Evolutionary conservation across 2,113 vertebrate genomes (phyloP).

Genomic region (Macquaria ambigua): DNA sequence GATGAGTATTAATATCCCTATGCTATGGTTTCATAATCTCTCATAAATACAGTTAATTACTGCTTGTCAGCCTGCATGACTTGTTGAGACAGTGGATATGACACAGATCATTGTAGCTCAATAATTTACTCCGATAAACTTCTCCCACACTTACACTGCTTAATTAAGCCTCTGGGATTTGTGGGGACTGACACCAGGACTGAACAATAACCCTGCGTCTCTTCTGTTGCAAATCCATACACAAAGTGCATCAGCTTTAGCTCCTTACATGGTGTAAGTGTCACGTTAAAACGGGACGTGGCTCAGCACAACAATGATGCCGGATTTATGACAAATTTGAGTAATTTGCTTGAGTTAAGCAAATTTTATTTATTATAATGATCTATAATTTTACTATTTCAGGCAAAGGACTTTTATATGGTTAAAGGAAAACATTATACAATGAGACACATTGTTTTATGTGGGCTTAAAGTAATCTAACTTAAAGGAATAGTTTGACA

Average conservation of each 20-base stretch:
- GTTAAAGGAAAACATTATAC: neutral
- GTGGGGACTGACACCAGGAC: conserved; percentile 42
- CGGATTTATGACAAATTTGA: neutral
- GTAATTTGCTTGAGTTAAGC: no score
- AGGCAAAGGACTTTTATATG: neutral
- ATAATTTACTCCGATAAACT: conserved; percentile 68
- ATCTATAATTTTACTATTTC: neutral
- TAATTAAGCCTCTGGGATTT: conserved; percentile 74
- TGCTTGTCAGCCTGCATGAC: conserved; percentile 60
- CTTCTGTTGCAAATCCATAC: conserved; percentile 29
- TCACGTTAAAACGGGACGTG: neutral
- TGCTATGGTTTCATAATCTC: conserved; percentile 51
- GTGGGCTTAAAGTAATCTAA: neutral
- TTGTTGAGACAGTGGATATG: conserved; percentile 52
- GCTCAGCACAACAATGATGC: neutral
- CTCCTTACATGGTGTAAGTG: neutral
- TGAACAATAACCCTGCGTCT: conserved; percentile 33
- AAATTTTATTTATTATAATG: no score
- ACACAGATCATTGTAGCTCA: conserved; percentile 62
- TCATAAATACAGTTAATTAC: conserved; percentile 67
- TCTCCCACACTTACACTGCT: conserved; percentile 47
- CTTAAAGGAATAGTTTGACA: neutral
- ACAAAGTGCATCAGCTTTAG: conserved; percentile 9
- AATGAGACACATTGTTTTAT: no score
- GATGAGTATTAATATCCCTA: conserved; percentile 21